Evolutionary conservation across 2,113 vertebrate species (phyloP).

Genomic region (Colius striatus): DNA sequence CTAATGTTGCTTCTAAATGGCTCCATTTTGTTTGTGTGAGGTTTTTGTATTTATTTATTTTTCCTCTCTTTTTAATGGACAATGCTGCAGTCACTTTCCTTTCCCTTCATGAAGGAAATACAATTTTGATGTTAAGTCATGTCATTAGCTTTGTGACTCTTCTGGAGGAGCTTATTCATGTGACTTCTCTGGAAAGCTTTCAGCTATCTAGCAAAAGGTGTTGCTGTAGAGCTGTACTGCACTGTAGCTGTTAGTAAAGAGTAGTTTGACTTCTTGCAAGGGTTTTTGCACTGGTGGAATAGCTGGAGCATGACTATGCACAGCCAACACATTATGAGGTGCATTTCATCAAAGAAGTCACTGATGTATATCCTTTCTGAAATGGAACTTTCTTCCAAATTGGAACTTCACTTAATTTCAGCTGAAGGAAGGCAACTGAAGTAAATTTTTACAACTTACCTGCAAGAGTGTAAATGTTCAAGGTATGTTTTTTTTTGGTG

Average conservation of each 20-base stretch:
- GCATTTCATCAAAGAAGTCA: not conserved
- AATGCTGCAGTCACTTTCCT: not conserved
- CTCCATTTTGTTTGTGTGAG: not conserved
- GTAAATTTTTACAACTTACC: not conserved
- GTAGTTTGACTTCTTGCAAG: not conserved
- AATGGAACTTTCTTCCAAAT: not conserved
- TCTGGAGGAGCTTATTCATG: not conserved
- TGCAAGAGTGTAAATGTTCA: not conserved
- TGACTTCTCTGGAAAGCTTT: not conserved
- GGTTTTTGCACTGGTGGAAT: not conserved
- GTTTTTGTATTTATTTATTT: not conserved
- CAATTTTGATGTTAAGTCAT: not conserved
- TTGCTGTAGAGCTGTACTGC: not conserved
- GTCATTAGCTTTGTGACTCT: not conserved
- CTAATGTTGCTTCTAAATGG: not conserved
- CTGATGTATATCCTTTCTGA: not conserved
- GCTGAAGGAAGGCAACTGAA: not conserved
- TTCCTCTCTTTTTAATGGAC: not conserved
- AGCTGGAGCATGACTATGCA: fast-evolving
- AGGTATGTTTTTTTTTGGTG: not conserved
- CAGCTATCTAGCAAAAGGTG: not conserved
- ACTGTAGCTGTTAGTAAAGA: not conserved
- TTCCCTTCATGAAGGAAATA: not conserved
- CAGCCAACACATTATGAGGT: not conserved
- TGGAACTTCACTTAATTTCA: not conserved